These are phyloP conservation scores for Brachionus calyciflorus DNA, from an alignment of 1,140 invertebrate species.

Conservation along the genomic window DNA sequence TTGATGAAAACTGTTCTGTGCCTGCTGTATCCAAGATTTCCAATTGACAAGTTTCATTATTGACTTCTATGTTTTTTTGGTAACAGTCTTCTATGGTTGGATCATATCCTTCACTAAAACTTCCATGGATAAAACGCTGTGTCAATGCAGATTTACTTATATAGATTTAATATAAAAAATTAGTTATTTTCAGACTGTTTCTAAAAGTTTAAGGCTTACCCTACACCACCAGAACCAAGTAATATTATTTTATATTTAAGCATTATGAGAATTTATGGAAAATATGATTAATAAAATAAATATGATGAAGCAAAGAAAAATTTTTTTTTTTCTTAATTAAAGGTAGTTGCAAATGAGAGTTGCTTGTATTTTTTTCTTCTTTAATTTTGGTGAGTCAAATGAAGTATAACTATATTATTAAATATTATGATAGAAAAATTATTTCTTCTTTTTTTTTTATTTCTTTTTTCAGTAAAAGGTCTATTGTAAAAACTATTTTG, in stretches of 20 bases:
- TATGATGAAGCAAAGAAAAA: too few relatives aligned
- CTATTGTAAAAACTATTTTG: too few relatives aligned
- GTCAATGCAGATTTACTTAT: conserved; percentile 62
- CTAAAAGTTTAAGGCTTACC: conserved; percentile 68
- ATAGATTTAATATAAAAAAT: background rate
- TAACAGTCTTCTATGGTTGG: conserved; percentile 98
- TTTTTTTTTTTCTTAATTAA: too few relatives aligned
- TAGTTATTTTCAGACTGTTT: background rate
- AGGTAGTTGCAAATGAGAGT: too few relatives aligned
- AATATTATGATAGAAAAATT: conserved; percentile 3
- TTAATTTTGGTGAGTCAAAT: background rate
- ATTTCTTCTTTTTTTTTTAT: conserved; percentile 9
- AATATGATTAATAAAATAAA: too few relatives aligned
- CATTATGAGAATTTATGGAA: too few relatives aligned
- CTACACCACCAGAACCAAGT: conserved; percentile 94
- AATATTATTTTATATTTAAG: conserved; percentile 99
- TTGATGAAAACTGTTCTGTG: conserved; percentile 98
- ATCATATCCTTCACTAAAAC: conserved; percentile 99
- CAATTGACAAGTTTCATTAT: conserved; percentile 93
- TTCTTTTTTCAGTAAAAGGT: too few relatives aligned
- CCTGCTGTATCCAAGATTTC: conserved; percentile 99
- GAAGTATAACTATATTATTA: conserved; percentile 22
- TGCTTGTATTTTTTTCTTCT: too few relatives aligned
- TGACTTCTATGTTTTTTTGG: conserved; percentile 90
- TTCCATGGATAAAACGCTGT: conserved; percentile 96